phyloP scores from a whole-genome alignment of 2,797 vertebrate genomes.

The Danionella dracula region DNA sequence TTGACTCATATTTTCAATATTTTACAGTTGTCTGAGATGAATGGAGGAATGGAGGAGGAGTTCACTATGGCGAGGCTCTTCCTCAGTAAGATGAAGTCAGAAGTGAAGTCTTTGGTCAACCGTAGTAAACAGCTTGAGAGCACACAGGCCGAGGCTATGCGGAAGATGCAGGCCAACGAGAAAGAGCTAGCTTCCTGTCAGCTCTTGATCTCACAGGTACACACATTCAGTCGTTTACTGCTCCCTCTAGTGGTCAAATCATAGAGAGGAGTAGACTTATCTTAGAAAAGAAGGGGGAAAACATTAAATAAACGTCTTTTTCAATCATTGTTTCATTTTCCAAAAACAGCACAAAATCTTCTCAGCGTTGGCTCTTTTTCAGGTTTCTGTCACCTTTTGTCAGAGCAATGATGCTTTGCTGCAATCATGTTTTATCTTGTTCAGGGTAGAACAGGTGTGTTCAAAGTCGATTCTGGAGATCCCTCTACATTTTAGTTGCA shows the following conservation, averaged over 20 bases:
- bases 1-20: too few species aligned
- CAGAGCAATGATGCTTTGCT: too few species aligned
- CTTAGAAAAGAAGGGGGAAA: too few species aligned
- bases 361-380: too few species aligned
- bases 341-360: too few species aligned
- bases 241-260: neutral
- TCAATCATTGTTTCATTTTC: too few species aligned
- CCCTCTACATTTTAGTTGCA: too few species aligned
- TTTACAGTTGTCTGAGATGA: slow-evolving; percentile 79
- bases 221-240: neutral
- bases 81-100: slow-evolving; percentile 96
- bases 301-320: too few species aligned
- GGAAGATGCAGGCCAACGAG: slow-evolving; percentile 81
- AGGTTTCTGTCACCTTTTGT: too few species aligned
- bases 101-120: slow-evolving; percentile 88
- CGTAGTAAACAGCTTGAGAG: slow-evolving; percentile 88
- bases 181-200: slow-evolving; percentile 83
- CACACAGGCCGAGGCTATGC: slow-evolving; percentile 74
- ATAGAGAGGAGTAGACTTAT: neutral
- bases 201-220: slow-evolving; percentile 87
- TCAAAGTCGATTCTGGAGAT: too few species aligned
- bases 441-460: too few species aligned
- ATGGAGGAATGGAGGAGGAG: slow-evolving; percentile 88
- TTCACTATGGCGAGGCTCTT: slow-evolving; percentile 92
- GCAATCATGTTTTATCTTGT: too few species aligned